A percentile compares a stretch with the other conserved stretches of the same genome.
phyloP scores from a whole-genome alignment of 2,797 vertebrate genomes.

The Salarias fasciatus region DNA sequence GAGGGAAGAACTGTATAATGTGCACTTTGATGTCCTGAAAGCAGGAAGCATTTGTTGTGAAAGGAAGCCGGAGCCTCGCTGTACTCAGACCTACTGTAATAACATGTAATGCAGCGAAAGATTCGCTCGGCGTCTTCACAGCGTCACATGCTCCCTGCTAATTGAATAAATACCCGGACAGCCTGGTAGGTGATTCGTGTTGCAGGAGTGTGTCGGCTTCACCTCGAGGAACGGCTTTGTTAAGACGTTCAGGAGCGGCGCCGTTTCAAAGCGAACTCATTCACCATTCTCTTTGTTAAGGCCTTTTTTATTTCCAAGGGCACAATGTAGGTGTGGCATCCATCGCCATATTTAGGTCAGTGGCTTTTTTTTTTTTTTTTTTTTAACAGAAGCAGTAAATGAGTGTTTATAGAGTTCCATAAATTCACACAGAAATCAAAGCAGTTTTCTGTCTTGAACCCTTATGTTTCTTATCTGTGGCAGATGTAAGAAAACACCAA shows the following conservation, averaged over 20 bases:
- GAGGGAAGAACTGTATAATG: slow-evolving; percentile 30
- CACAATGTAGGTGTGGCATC: slow-evolving; percentile 41
- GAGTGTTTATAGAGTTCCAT: slow-evolving; percentile 28
- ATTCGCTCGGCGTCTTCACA: slow-evolving; percentile 9
- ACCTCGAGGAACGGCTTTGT: slow-evolving; percentile 40
- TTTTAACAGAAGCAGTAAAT: slow-evolving; percentile 42
- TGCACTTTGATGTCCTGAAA: slow-evolving; percentile 47
- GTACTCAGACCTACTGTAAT: slow-evolving; percentile 8
- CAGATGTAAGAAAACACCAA: slow-evolving; percentile 10
- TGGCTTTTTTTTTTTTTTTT: slow-evolving; percentile 56
- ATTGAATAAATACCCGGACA: slow-evolving; percentile 36
- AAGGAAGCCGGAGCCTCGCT: slow-evolving; percentile 8
- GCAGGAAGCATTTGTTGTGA: slow-evolving; percentile 22
- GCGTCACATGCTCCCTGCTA: slow-evolving; percentile 13
- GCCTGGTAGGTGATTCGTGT: slow-evolving; percentile 23
- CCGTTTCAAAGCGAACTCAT: slow-evolving; percentile 46
- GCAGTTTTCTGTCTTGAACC: slow-evolving; percentile 22
- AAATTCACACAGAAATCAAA: slow-evolving; percentile 46
- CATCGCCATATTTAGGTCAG: slow-evolving; percentile 59
- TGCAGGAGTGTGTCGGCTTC: slow-evolving; percentile 14
- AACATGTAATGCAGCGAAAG: slow-evolving; percentile 14
- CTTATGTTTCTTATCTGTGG: slow-evolving; percentile 6
- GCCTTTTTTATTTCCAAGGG: slow-evolving; percentile 42
- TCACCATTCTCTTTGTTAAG: slow-evolving; percentile 49
- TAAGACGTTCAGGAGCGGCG: slow-evolving; percentile 23